These are phyloP conservation scores for Oenanthe oenanthe DNA, from an alignment of 2,113 vertebrate genomes.

Conservation along the genomic window DNA sequence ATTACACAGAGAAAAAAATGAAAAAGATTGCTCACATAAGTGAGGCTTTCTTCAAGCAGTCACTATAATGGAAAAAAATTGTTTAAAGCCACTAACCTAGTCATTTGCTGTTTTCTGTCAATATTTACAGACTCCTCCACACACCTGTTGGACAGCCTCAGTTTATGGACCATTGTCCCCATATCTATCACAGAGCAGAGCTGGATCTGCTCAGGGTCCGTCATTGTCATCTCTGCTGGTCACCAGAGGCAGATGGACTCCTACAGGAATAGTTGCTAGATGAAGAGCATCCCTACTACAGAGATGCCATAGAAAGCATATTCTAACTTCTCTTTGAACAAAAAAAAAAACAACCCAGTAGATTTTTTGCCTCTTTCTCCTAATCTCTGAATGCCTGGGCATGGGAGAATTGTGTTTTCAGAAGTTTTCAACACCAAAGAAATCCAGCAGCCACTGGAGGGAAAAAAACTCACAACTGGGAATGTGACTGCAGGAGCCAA, in stretches of 20 bases:
- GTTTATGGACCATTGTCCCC: not conserved
- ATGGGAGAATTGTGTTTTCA: not conserved
- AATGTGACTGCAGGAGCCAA: not conserved
- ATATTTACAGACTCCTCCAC: not conserved
- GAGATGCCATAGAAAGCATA: not conserved
- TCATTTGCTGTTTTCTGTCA: not conserved
- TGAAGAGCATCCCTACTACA: not conserved
- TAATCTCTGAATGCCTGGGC: not conserved
- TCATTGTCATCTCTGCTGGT: rapidly evolving
- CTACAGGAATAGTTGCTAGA: not conserved
- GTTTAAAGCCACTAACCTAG: not conserved
- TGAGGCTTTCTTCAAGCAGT: not conserved
- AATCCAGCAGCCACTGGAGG: not conserved
- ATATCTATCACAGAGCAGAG: not conserved
- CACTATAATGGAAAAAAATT: not conserved
- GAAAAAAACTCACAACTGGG: not conserved
- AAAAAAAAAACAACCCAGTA: not conserved
- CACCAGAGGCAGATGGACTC: not conserved
- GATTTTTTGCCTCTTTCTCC: not conserved
- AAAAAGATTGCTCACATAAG: not conserved
- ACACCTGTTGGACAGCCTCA: not conserved
- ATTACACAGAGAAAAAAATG: not conserved
- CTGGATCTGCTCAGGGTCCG: not conserved
- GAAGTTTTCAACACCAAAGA: not conserved
- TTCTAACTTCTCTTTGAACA: not conserved